Evolutionary conservation across 1,140 invertebrate genomes (phyloP), one percentile per base, ranked within the genome.

Genomic region (Atta cephalotes): DNA sequence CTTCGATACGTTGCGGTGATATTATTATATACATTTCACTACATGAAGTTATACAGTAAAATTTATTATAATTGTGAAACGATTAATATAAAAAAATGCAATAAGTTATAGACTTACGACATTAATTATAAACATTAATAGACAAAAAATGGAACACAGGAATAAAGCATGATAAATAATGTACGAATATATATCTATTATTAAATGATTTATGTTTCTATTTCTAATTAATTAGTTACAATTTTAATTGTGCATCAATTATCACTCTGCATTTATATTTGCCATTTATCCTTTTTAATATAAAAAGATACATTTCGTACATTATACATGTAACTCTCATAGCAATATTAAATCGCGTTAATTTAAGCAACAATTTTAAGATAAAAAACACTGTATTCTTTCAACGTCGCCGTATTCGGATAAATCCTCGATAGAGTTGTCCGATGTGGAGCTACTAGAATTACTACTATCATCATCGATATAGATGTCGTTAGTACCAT

Each of bases 301-400:
- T 45, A 10, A 45, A 45, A 45, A 45, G 39, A 45, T 45, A 39
- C 56, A n/a, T 3, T 39, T 45, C 49, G 1, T 63, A 84, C 18
- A 7, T 39, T 76, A 74, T 51, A 39, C 7, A 7, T 39, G 7
- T 70, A 84, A 84, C 14, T 74, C 14, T 1, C 18, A 62, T 82
- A 16, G 14, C 21, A 70, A 45, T 79, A 79, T 31, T 25, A 80
- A 80, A 80, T 74, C 18, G 56, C 28, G 6, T 60, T 60, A 49
- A 65, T 65, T 70, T 31, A 58, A 62, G 51, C 45, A 60, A 51
- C 49, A 81, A 65, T 56, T 90, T 79, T 88, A 90, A 65, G 86
- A 90, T 31, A 60, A 68, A 49, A 62, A 58, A 31, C 87, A 88
- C 10, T 88, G 85, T 65, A 80, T 79, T 71, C 71, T 87, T 74